Base-by-base conservation (phyloP, 2,888 invertebrate genomes). In the Pinctada fucata region DNA sequence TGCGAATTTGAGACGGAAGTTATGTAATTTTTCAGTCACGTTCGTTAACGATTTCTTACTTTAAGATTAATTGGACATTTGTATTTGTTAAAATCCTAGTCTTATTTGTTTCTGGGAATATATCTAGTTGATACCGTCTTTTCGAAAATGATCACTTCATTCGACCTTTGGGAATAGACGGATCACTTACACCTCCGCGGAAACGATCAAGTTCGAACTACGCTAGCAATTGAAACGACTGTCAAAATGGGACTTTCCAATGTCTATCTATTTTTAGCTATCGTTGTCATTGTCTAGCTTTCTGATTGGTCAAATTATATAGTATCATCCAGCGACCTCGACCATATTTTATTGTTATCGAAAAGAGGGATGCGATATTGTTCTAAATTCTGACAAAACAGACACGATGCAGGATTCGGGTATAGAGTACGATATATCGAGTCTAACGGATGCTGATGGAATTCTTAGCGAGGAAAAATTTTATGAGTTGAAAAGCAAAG, bases 401-500 rank as follows among this genome's bases (percentile, higher is more conserved):
- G 31, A 16, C 16, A 79, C 74, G 73, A 88, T 88, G 88, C 82
- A 84, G 52, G 88, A 88, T 84, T 88, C 88, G 52, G 88, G 88
- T 52, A 88, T 88, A 67, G 87, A 84, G 76, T 82, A 84, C 45
- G 88, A 88, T 76, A 79, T 87, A 58, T 70, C 72, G 16, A 80
- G 81, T 75, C 77, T 84, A 45, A 71, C 82, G 2, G 81, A 74
- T 58, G 79, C 78, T 2, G 84, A 85, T 16, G 50, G 66, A 50
- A 51, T 73, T 47, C 76, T 73, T 6, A 50, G 78, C 2, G 63
- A 63, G 2, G 83, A 85, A 64, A 73, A 79, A 5, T 89, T 79
- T 78, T 88, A 89, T 76, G 85, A 87, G 76, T 74, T 89, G 76
- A 89, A 88, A 78, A 88, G 88, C 72, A 87, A 85, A 75, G 83